phyloP scores from a whole-genome alignment of 2,888 invertebrate genomes.

The Dolichopus griseipennis region DNA sequence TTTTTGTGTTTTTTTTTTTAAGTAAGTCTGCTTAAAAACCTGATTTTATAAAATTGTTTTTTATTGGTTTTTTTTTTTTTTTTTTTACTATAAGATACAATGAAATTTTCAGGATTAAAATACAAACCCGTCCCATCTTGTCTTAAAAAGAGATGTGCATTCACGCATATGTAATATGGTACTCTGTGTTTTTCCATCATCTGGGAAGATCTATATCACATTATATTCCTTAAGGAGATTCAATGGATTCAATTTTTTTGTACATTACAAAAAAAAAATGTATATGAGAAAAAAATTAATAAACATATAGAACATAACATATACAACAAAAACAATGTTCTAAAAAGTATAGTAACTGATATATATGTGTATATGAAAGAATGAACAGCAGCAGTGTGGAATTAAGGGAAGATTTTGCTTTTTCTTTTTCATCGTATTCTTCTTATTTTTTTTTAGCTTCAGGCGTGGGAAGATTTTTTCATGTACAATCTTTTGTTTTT shows the following conservation, averaged over 20 bases:
- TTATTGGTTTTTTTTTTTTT: too few species aligned
- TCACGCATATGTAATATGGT: background rate
- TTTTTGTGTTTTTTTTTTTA: background rate
- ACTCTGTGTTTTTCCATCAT: background rate
- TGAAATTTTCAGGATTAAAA: too few species aligned
- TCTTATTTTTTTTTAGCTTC: constrained; percentile 15
- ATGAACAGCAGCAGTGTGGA: constrained; percentile 9
- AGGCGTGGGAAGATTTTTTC: constrained; percentile 43
- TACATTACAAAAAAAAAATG: background rate
- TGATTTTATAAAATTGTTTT: too few species aligned
- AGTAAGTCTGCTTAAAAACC: background rate
- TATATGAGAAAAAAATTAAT: background rate
- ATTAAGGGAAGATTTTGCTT: background rate
- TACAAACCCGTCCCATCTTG: too few species aligned
- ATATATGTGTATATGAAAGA: constrained; percentile 4
- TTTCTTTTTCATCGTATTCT: too few species aligned
- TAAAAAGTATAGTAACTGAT: too few species aligned
- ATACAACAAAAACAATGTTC: background rate
- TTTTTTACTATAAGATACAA: too few species aligned
- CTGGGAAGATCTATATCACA: constrained; percentile 8
- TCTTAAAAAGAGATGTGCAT: too few species aligned
- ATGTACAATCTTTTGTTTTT: constrained; percentile 1
- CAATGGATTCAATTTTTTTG: background rate
- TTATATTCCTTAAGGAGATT: background rate
- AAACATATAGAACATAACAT: background rate